Conservation (phyloP, 2,888 invertebrate species). For the Chalcosyrphus nemorum region DNA sequence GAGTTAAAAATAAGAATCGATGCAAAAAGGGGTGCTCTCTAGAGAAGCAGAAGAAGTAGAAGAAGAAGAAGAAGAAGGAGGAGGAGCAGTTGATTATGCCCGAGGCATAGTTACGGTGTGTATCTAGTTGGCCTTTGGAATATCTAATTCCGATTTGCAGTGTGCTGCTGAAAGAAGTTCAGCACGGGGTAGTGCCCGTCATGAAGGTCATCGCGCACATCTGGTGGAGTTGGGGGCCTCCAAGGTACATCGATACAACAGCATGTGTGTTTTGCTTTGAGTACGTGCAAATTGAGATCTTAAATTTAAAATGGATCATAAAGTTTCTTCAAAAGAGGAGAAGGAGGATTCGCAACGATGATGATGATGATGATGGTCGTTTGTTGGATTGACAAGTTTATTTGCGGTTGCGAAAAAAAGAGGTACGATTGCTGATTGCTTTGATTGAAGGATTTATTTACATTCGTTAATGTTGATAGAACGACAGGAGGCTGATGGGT, state of each 20-base stretch:
- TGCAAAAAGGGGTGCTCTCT: conserved; percentile 26
- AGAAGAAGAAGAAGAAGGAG: too few relatives aligned
- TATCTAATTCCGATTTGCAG: conserved; percentile 51
- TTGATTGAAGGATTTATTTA: conserved; percentile 34
- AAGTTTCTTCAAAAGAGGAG: too few relatives aligned
- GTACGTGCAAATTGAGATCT: conserved; percentile 49
- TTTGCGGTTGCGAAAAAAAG: conserved; percentile 52
- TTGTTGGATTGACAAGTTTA: conserved; percentile 61
- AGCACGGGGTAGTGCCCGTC: conserved; percentile 17
- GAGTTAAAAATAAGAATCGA: conserved; percentile 57
- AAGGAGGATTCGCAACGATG: neutral
- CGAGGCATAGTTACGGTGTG: conserved; percentile 10
- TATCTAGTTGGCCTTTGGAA: conserved; percentile 57
- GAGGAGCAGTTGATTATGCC: neutral
- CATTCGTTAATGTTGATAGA: neutral
- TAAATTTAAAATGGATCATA: conserved; percentile 45
- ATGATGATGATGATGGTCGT: too few relatives aligned
- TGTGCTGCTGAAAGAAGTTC: conserved; percentile 9
- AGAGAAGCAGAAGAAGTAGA: too few relatives aligned
- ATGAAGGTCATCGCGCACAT: conserved; percentile 59
- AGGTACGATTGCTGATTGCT: conserved; percentile 25
- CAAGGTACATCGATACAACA: conserved; percentile 15
- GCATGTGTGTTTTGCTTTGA: conserved; percentile 12
- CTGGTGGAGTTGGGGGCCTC: too few relatives aligned
- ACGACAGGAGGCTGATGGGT: too few relatives aligned